Evolutionary conservation across 2,797 vertebrate species (phyloP).

Genomic region (Dicrostonyx torquatus): DNA sequence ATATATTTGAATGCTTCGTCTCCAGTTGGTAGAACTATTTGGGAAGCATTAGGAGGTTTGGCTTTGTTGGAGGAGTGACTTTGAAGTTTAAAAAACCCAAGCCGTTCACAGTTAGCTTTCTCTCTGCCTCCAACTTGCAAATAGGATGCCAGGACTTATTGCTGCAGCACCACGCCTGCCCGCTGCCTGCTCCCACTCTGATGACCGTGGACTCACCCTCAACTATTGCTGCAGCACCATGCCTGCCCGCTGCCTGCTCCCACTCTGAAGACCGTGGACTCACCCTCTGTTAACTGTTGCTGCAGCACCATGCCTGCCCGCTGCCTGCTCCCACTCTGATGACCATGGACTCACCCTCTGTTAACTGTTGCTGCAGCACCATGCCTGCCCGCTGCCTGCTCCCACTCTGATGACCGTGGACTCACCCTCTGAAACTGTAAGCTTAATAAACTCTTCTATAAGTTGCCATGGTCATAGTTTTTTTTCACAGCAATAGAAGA

Average conservation of each 20-base stretch:
- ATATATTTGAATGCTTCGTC: neutral
- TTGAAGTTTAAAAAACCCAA: neutral
- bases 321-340: neutral
- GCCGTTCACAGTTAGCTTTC: neutral
- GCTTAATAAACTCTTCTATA: neutral
- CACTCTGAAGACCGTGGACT: neutral
- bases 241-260: neutral
- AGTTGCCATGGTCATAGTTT: neutral
- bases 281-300: neutral
- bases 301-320: neutral
- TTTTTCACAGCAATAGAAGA: neutral
- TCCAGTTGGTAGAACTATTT: neutral
- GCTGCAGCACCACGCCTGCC: neutral
- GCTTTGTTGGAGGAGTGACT: neutral
- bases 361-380: neutral
- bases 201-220: neutral
- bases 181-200: neutral
- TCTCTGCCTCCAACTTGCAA: neutral
- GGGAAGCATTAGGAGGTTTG: neutral
- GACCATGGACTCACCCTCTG: too few relatives aligned
- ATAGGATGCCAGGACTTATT: neutral
- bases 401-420: neutral
- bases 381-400: neutral
- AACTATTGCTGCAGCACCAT: neutral
- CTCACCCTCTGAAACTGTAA: neutral